Base-by-base conservation (phyloP, 2,797 vertebrate genomes). In the Dromococcyx pavoninus region DNA sequence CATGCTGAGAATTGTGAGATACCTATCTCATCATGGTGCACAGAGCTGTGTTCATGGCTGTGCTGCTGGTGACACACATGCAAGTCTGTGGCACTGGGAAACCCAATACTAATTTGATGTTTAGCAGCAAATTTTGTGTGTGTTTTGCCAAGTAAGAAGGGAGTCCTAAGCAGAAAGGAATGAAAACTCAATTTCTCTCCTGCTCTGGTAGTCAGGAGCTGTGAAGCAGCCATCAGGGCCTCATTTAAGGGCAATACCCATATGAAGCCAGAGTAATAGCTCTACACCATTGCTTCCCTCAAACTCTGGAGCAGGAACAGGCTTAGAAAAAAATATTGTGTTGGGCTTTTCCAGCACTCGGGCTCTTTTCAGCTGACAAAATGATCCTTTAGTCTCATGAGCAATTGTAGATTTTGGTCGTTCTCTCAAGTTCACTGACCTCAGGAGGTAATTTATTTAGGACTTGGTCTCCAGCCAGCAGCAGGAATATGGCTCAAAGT, bases 231-330 rank as follows among this genome's bases (percentile, higher is more conserved):
- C 67, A 64, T 27, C 44, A 62, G 72, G 57, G 57, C 35, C 50
- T 16, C 43, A 30, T 72, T 76, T 69, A 80, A 37, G 35, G 70
- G 54, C 58, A 86, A 69, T 25, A 30, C 2, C 17, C 39, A 54
- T 4, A 9, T 0, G 2, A 77, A 80, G 58, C 32, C 39, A 58
- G 24, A 56, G 28, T 13, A 39, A 80, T 6, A 69, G 39, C 60
- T 86, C 46, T 9, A 46, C 48, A 46, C 11, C 39, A 56, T 9
- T 12, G 4, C 14, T 64, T 51, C 11, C 75, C 32, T 50, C 58
- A 41, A 37, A 64, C 21, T 46, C 30, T 5, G 2, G 41, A 75
- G 18, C 1, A 1, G 39, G 23, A 83, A 66, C 1, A 0, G 17
- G 10, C 28, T 76, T 37, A 51, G 17, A 23, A 22, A 58, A 80